Evolutionary conservation across 2,888 invertebrate genomes (phyloP), one percentile per base, ranked within the genome.

Genomic region (Vannuccia rotundouncinata): DNA sequence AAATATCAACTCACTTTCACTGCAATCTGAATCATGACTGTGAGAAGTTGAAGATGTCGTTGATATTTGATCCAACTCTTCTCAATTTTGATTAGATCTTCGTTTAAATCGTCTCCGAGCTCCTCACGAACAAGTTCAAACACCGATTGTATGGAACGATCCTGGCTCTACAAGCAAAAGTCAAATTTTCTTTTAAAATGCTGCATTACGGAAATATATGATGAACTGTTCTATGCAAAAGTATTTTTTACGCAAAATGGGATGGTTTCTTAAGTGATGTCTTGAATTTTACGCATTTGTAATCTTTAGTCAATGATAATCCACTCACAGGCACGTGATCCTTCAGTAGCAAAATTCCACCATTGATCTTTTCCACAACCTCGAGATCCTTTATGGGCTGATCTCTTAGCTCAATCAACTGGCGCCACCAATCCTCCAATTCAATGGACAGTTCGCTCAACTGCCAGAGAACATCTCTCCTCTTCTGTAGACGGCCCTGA

Each of bases 401-500:
- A 1, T 29, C 29, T 27, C 22, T 59, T n/a, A 77, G 31, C 77
- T 77, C 45, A 0, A 0, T 5, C 29, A 77, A 27, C 77, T 5
- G 29, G 0, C 5, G 59, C 29, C 31, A 25, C 77, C 31, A 5
- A 31, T 59, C 31, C 45, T 77, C 77, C 31, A 77, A 10, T 13
- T 77, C 31, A 1, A 77, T 10, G 17, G 31, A 22, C 30, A 77
- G 17, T 10, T 77, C 77, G 0, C 31, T 22, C 29, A 77, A 31
- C 1, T 59, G 77, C 77, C 31, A 59, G 17, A 77, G 31, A 27
- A 77, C 25, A 1, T 29, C 45, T 1, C 59, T 22, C 25, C 77
- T 29, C 31, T 25, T 77, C 45, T 77, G 59, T 31, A 77, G 77
- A 28, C 31, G 31, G n/a, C 17, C 29, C 77, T 45, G 31, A 59